phyloP scores from a whole-genome alignment of 23 tunicate genomes.

The Pegea sp. region DNA sequence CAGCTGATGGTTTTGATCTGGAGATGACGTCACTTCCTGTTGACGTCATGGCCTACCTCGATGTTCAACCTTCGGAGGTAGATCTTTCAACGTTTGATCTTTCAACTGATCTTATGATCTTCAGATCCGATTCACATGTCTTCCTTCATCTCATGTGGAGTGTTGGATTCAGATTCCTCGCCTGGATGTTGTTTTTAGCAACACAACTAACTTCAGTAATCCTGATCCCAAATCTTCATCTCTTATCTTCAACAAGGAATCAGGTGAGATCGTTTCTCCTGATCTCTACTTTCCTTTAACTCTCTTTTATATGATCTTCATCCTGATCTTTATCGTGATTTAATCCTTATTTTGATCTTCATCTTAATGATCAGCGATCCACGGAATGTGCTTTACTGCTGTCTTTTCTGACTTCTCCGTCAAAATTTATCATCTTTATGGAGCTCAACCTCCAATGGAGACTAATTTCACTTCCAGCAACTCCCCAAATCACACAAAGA shows the following conservation, averaged over 20 bases:
- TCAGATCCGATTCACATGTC: conserved; percentile 81
- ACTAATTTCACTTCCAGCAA: background rate
- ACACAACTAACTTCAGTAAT: conserved; percentile 10
- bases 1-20: conserved; percentile 11
- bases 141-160: conserved; percentile 86
- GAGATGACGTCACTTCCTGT: conserved; percentile 72
- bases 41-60: conserved; percentile 70
- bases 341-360: too few species aligned
- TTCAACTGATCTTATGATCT: too few species aligned
- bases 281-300: background rate
- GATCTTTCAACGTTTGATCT: background rate
- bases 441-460: conserved; percentile 12
- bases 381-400: conserved; percentile 58
- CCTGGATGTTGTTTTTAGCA: conserved; percentile 67
- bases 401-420: conserved; percentile 78
- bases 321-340: too few species aligned
- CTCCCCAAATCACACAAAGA: background rate
- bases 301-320: background rate
- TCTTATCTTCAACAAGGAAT: too few species aligned
- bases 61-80: conserved; percentile 72
- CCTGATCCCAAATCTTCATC: conserved; percentile 1
- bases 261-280: conserved; percentile 11
- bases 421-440: conserved; percentile 65
- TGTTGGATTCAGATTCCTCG: conserved; percentile 82
- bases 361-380: conserved; percentile 5